phyloP scores from a whole-genome alignment of 2,113 vertebrate genomes.

The Aythya baeri region DNA sequence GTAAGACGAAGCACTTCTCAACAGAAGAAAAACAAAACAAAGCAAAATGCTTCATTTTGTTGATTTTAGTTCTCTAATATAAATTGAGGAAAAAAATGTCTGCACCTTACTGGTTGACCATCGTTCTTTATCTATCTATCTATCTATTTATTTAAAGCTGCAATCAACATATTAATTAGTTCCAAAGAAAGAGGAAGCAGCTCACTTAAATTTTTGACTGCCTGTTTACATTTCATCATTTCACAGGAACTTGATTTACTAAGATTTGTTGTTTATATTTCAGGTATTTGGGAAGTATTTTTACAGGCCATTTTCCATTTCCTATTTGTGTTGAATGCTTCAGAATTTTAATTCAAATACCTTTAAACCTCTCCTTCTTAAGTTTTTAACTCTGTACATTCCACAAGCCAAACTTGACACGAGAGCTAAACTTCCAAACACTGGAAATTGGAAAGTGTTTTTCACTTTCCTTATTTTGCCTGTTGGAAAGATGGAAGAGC shows the following conservation, averaged over 20 bases:
- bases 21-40: not conserved
- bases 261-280: not conserved
- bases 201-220: not conserved
- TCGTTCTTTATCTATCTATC: too few species aligned
- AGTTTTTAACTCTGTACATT: not conserved
- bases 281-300: not conserved
- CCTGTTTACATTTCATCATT: not conserved
- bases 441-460: too few species aligned
- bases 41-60: not conserved
- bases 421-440: not conserved
- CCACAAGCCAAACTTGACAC: not conserved
- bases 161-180: not conserved
- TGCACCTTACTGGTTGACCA: not conserved
- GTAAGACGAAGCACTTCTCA: not conserved
- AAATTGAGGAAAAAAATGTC: not conserved
- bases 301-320: not conserved
- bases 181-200: not conserved
- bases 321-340: not conserved
- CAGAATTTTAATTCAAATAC: not conserved
- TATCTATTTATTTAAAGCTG: not conserved
- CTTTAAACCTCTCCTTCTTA: not conserved
- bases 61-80: not conserved
- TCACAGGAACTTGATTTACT: not conserved
- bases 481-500: not conserved
- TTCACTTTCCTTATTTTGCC: not conserved